Evolutionary conservation across 2,888 invertebrate genomes (phyloP).

Genomic region (Nomada goodeniana): DNA sequence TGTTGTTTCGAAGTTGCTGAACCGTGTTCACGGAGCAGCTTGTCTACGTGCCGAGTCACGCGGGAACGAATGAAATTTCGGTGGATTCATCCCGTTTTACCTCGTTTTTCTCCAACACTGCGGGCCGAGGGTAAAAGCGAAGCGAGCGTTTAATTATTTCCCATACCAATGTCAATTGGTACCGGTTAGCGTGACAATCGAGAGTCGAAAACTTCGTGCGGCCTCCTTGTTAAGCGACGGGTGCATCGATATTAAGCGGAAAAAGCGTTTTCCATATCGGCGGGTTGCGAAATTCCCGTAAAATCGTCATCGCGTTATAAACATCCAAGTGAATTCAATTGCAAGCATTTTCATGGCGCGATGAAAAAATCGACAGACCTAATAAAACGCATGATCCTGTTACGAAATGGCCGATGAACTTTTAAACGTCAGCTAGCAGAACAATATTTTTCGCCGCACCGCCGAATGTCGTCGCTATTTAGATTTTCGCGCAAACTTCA

Average conservation of each 20-base stretch:
- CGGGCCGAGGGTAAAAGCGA: conserved; percentile 12
- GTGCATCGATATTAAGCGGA: conserved; percentile 3
- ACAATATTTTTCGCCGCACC: conserved; percentile 27
- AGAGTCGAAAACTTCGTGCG: conserved; percentile 29
- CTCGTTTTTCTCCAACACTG: conserved; percentile 30
- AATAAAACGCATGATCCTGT: neutral
- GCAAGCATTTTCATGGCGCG: neutral
- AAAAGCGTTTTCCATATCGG: conserved; percentile 9
- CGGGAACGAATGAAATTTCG: conserved; percentile 37
- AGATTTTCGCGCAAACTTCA: neutral
- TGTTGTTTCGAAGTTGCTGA: conserved; percentile 27
- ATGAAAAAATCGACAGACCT: neutral
- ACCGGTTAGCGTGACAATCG: conserved; percentile 42
- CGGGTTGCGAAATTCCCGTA: conserved; percentile 1
- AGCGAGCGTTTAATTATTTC: conserved; percentile 59
- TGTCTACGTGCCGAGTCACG: conserved; percentile 34
- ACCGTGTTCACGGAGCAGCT: conserved; percentile 43
- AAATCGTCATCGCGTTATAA: conserved; percentile 1
- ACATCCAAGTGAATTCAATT: conserved; percentile 9
- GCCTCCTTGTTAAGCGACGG: conserved; percentile 36
- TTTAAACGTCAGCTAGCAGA: conserved; percentile 15
- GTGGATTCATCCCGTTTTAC: conserved; percentile 44
- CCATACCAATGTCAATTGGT: conserved; percentile 40
- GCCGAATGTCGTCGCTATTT: conserved; percentile 13
- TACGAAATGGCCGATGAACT: conserved; percentile 1